Evolutionary conservation across 2,888 invertebrate species (phyloP).

Genomic region (Caradrina kadenii): DNA sequence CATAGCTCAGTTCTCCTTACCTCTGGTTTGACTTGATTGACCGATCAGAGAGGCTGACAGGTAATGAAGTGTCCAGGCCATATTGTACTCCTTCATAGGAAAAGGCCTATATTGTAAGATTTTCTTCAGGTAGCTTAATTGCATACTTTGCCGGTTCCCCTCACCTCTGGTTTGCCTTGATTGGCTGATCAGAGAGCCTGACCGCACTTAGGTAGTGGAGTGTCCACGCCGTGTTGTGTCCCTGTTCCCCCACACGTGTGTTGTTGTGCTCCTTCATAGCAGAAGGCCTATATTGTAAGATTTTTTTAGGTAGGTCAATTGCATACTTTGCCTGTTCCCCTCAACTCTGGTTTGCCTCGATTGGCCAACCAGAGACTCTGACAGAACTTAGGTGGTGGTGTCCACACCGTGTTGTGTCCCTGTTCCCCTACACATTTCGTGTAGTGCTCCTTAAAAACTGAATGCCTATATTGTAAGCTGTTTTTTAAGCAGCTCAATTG

Average conservation of each 20-base stretch:
- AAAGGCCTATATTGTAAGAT: background rate
- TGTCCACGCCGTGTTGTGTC: too few species aligned
- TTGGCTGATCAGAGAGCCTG: slow-evolving; percentile 1
- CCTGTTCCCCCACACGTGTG: too few species aligned
- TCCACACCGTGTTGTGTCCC: background rate
- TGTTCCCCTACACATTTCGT: background rate
- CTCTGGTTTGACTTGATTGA: too few species aligned
- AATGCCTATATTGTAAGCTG: background rate
- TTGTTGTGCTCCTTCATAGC: background rate
- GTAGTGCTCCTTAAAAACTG: background rate
- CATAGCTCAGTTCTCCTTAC: background rate
- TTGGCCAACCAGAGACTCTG: background rate
- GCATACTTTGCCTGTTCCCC: too few species aligned
- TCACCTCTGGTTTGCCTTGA: background rate
- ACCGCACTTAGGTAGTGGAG: too few species aligned
- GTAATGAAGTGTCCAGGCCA: too few species aligned
- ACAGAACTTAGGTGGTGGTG: too few species aligned
- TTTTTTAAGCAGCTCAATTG: background rate
- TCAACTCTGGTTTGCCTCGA: too few species aligned
- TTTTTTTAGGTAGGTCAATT: too few species aligned
- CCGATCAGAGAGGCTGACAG: too few species aligned
- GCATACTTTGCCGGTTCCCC: background rate
- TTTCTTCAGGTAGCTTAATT: background rate
- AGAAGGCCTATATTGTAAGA: background rate
- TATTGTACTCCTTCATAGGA: background rate